phyloP scores from a whole-genome alignment of 2,888 invertebrate species.

The Melinaea menophilus region DNA sequence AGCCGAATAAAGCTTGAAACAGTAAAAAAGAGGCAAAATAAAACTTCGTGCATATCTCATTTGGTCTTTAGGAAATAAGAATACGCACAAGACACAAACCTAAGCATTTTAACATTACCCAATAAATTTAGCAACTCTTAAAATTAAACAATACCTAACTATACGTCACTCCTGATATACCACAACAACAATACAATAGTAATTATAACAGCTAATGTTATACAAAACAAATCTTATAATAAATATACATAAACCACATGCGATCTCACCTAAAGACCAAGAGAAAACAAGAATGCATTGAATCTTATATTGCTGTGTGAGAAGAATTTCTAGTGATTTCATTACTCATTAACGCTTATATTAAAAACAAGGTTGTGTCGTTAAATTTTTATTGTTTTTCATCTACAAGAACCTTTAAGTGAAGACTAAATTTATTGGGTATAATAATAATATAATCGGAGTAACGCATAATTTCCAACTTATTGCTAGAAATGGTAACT shows the following conservation, averaged over 20 bases:
- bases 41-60: constrained; percentile 73
- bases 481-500: constrained; percentile 24
- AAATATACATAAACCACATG: constrained; percentile 43
- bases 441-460: constrained; percentile 57
- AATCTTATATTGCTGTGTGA: constrained; percentile 63
- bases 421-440: constrained; percentile 77
- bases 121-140: constrained; percentile 77
- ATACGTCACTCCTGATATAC: constrained; percentile 59
- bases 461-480: constrained; percentile 46
- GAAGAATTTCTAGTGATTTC: constrained; percentile 68
- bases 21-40: constrained; percentile 59
- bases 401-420: constrained; percentile 60
- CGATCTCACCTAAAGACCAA: constrained; percentile 72
- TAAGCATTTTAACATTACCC: constrained; percentile 62
- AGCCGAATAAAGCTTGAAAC: constrained; percentile 51
- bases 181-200: constrained; percentile 24
- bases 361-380: constrained; percentile 56
- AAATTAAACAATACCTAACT: constrained; percentile 44
- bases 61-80: constrained; percentile 75
- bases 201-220: constrained; percentile 3
- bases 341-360: constrained; percentile 69
- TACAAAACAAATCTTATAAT: constrained; percentile 14
- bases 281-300: constrained; percentile 49
- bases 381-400: constrained; percentile 41
- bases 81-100: constrained; percentile 44